A percentile compares a stretch with the other conserved stretches of the same genome.
phyloP scores from a whole-genome alignment of 2,797 vertebrate species.

The Micropoecilia bifurca region DNA sequence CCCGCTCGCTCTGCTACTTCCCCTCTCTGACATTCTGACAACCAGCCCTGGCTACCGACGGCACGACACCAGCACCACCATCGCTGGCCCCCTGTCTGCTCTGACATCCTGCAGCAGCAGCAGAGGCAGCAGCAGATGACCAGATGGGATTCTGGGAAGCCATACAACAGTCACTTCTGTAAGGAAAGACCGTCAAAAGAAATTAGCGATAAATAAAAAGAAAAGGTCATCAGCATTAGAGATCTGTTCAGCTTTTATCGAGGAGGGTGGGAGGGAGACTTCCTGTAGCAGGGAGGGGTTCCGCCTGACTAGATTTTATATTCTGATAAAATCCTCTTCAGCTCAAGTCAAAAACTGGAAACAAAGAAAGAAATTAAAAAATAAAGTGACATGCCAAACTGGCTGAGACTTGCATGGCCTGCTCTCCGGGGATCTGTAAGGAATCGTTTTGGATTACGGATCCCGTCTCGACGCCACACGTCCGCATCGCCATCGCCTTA shows the following conservation, averaged over 20 bases:
- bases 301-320: background rate
- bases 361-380: background rate
- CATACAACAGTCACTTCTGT: slow-evolving; percentile 33
- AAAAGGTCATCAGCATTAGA: background rate
- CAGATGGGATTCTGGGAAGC: slow-evolving; percentile 67
- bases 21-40: slow-evolving; percentile 66
- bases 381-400: background rate
- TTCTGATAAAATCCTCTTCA: background rate
- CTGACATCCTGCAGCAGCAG: slow-evolving; percentile 50
- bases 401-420: background rate
- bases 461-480: background rate
- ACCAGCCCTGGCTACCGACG: slow-evolving; percentile 55
- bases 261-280: background rate
- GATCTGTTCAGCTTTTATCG: background rate
- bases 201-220: slow-evolving; percentile 12
- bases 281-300: background rate
- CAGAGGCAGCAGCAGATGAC: slow-evolving; percentile 57
- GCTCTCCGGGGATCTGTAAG: background rate
- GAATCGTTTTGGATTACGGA: background rate
- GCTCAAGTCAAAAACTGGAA: background rate
- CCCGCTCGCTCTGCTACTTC: slow-evolving; percentile 10
- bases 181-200: slow-evolving; percentile 29
- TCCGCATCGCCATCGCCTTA: background rate
- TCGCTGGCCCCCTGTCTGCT: slow-evolving; percentile 52
- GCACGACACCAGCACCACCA: slow-evolving; percentile 50